phyloP scores from a whole-genome alignment of 2,888 invertebrate species.

The Apamea anceps region DNA sequence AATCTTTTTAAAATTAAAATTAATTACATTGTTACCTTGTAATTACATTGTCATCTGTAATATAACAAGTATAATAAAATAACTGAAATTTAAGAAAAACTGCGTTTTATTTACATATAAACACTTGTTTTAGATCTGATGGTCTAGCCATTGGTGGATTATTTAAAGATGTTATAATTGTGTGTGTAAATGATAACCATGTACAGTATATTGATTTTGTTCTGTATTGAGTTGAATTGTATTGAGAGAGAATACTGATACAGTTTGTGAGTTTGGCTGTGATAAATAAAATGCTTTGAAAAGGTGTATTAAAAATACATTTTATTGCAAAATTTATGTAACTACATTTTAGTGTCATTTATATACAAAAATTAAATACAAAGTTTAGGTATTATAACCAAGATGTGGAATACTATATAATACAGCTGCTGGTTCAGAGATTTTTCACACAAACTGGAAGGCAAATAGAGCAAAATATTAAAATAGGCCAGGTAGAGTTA shows the following conservation, averaged over 20 bases:
- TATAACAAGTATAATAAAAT: slow-evolving; percentile 6
- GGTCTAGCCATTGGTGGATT: background rate
- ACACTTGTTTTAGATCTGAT: background rate
- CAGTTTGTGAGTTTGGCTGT: slow-evolving; percentile 6
- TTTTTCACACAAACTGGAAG: slow-evolving; percentile 59
- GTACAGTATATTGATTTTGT: background rate
- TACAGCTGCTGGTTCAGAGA: slow-evolving; percentile 69
- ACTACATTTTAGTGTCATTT: slow-evolving; percentile 88
- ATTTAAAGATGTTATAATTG: background rate
- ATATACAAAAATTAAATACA: slow-evolving; percentile 90
- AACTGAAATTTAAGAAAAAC: background rate
- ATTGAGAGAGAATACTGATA: background rate
- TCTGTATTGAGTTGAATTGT: background rate
- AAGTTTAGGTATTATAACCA: slow-evolving; percentile 76
- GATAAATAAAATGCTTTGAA: slow-evolving; percentile 72
- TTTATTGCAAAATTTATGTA: slow-evolving; percentile 89
- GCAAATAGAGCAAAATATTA: slow-evolving; percentile 34
- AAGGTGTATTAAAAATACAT: slow-evolving; percentile 90
- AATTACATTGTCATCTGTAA: slow-evolving; percentile 3
- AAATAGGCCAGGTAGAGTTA: slow-evolving; percentile 30
- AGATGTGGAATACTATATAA: slow-evolving; percentile 80
- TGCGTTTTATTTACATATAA: slow-evolving; percentile 22
- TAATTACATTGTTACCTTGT: slow-evolving; percentile 3
- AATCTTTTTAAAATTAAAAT: background rate
- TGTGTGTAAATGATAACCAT: background rate